A percentile compares a stretch with the other conserved stretches of the same genome.
phyloP scores from a whole-genome alignment of 2,888 invertebrate species.

The Didymodactylos carnosus region DNA sequence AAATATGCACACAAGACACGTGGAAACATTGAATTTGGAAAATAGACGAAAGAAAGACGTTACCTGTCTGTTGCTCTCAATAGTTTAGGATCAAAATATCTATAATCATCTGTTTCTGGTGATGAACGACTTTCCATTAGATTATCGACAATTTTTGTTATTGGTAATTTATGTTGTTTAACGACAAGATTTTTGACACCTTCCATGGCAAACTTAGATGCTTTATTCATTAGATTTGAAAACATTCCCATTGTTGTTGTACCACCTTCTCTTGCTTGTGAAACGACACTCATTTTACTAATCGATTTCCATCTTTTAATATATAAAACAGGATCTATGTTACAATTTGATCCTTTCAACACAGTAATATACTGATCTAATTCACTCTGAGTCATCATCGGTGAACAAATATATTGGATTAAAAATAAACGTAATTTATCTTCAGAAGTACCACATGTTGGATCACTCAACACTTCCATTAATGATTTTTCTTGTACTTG shows the following conservation, averaged over 20 bases:
- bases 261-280: constrained; percentile 47
- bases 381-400: constrained; percentile 37
- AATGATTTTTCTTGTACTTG: constrained; percentile 47
- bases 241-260: constrained; percentile 88
- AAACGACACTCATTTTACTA: constrained; percentile 10
- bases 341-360: constrained; percentile 58
- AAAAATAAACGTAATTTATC: constrained; percentile 80
- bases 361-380: constrained; percentile 62
- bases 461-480: constrained; percentile 65
- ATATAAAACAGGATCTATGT: constrained; percentile 62
- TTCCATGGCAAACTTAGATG: constrained; percentile 94
- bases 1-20: neutral
- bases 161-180: constrained; percentile 83
- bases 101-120: constrained; percentile 62
- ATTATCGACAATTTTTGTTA: constrained; percentile 74
- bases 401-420: constrained; percentile 37
- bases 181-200: constrained; percentile 95
- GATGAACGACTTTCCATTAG: constrained; percentile 58
- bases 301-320: constrained; percentile 74
- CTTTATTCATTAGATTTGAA: constrained; percentile 82
- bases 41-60: neutral
- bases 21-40: neutral
- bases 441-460: constrained; percentile 57
- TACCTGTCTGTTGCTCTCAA: constrained; percentile 31
- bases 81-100: constrained; percentile 85